Conservation (phyloP, 1,140 invertebrate genomes). For the Heliconius eleuchia region DNA sequence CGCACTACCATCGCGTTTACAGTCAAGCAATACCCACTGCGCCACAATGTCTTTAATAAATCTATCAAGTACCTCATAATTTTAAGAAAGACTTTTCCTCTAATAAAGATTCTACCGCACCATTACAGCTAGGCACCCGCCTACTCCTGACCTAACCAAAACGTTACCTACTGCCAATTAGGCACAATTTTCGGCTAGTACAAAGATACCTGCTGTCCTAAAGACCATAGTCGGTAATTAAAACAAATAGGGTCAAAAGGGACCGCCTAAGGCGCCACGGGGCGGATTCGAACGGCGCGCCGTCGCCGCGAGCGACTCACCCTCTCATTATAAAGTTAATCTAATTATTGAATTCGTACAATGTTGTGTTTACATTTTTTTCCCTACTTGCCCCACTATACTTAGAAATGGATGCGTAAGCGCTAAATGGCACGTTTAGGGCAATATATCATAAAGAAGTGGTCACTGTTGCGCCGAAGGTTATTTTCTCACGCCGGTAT, state of each 20-base stretch:
- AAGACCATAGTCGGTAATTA: conserved; percentile 77
- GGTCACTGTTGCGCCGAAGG: conserved; percentile 68
- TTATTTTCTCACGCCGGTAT: conserved; percentile 67
- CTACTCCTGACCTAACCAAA: conserved; percentile 26
- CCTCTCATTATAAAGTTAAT: conserved; percentile 79
- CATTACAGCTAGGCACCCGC: conserved; percentile 25
- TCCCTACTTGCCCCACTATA: conserved; percentile 77
- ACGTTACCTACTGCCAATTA: conserved; percentile 68
- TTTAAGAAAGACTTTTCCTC: neutral
- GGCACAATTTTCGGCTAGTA: conserved; percentile 73
- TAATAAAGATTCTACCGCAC: neutral
- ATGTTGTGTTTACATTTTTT: conserved; percentile 81
- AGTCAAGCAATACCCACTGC: no score
- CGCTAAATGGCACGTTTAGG: conserved; percentile 80
- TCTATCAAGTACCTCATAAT: neutral
- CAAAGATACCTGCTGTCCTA: conserved; percentile 71
- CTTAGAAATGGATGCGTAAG: conserved; percentile 75
- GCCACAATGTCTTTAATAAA: neutral
- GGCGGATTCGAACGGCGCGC: conserved; percentile 65
- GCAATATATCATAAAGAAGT: conserved; percentile 73
- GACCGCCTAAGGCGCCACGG: conserved; percentile 73
- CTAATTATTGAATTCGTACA: conserved; percentile 81
- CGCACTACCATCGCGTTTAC: no score
- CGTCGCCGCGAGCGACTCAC: conserved; percentile 67
- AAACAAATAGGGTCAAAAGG: conserved; percentile 79